Percentiles rank a stretch among this genome's conserved stretches.
Evolutionary conservation across 2,888 invertebrate species (phyloP).

Genomic region (Amphipoea oculea): DNA sequence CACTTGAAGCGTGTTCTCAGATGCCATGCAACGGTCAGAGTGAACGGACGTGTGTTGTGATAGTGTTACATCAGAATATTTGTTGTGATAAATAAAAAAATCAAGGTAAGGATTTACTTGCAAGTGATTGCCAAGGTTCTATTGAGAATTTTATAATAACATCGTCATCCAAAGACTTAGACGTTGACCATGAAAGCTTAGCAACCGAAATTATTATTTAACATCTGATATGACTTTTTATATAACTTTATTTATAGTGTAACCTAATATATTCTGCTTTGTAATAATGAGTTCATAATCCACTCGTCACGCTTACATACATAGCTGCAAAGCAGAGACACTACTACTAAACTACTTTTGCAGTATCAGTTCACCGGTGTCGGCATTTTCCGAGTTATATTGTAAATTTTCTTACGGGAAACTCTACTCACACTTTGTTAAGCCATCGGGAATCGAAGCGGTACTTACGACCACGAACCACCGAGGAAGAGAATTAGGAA

Average conservation of each 20-base stretch:
- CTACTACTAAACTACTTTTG: background rate
- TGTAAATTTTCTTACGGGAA: background rate
- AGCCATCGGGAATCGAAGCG: background rate
- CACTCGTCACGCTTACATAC: background rate
- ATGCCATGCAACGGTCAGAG: conserved; percentile 54
- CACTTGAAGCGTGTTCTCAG: conserved; percentile 42
- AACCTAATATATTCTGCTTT: conserved; percentile 5
- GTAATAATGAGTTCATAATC: conserved; percentile 22
- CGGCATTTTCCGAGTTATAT: background rate
- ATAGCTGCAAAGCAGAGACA: background rate
- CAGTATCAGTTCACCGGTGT: background rate
- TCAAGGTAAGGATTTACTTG: conserved; percentile 62
- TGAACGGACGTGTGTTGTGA: conserved; percentile 60
- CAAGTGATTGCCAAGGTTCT: conserved; percentile 39
- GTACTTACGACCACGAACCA: background rate
- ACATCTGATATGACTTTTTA: background rate
- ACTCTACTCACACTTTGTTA: background rate
- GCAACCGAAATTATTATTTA: conserved; percentile 14
- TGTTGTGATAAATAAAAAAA: conserved; percentile 51
- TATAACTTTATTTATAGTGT: background rate
- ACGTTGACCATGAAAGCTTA: conserved; percentile 19
- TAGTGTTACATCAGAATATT: conserved; percentile 33
- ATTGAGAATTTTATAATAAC: background rate
- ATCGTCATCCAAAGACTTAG: background rate
- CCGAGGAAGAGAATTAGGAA: background rate